These are phyloP conservation scores for Perodicticus potto DNA, from an alignment of 2,797 vertebrate species.

Conservation along the genomic window DNA sequence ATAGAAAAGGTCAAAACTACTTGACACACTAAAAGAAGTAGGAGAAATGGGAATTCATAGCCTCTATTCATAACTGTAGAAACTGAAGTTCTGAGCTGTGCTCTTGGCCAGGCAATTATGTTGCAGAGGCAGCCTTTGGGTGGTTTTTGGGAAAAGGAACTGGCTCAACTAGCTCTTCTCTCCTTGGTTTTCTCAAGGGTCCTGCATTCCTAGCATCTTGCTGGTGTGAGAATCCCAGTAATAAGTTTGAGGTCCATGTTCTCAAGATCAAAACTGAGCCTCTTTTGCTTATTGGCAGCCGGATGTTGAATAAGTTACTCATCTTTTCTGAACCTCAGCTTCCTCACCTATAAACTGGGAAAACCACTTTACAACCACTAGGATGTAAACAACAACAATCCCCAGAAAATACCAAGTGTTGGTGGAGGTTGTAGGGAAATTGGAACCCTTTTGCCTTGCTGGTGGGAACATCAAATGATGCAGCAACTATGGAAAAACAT, in stretches of 20 bases:
- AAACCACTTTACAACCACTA: neutral
- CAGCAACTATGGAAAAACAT: neutral
- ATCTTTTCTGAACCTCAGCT: neutral
- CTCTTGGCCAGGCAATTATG: neutral
- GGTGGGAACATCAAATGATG: neutral
- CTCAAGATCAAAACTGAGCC: conserved; percentile 1
- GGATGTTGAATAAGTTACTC: neutral
- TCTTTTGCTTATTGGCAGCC: neutral
- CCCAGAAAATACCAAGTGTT: neutral
- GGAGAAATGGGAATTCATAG: conserved; percentile 58
- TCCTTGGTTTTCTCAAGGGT: neutral
- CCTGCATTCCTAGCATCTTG: neutral
- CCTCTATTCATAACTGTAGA: conserved; percentile 22
- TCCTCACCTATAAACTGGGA: neutral
- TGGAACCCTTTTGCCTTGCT: neutral
- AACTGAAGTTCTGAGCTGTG: conserved; percentile 27
- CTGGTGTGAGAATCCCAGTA: neutral
- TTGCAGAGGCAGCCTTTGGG: neutral
- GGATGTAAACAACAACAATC: neutral
- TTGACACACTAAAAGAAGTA: conserved; percentile 63
- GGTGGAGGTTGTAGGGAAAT: neutral
- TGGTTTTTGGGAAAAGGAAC: conserved; percentile 8
- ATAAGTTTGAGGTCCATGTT: neutral
- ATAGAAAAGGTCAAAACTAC: conserved; percentile 77
- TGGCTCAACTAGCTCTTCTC: neutral